Conservation (phyloP, 2,888 invertebrate species). For the Ichneumoninae sp. region DNA sequence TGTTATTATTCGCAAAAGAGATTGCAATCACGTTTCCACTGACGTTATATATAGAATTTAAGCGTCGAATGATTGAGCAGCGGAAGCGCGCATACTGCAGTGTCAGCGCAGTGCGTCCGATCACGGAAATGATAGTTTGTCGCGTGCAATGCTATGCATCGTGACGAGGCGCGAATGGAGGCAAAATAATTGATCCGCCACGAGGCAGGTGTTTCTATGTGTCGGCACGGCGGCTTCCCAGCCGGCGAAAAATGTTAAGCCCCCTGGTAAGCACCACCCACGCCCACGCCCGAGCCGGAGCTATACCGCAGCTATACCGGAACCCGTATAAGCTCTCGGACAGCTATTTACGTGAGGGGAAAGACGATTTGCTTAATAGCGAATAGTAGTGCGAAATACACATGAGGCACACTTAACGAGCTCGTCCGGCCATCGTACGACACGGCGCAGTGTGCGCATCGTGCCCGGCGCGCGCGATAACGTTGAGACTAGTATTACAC, state of each 20-base stretch:
- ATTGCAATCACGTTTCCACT: neutral
- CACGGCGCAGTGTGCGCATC: neutral
- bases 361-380: constrained; percentile 32
- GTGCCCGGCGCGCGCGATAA: neutral
- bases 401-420: constrained; percentile 47
- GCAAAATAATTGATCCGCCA: neutral
- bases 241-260: neutral
- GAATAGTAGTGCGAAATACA: constrained; percentile 9
- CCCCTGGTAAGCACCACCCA: neutral
- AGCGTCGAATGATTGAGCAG: neutral
- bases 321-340: constrained; percentile 18
- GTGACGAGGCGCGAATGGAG: neutral
- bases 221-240: neutral
- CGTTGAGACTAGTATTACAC: neutral
- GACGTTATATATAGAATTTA: neutral
- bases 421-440: constrained; percentile 43
- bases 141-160: neutral
- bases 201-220: neutral
- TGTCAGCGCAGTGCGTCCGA: neutral
- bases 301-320: constrained; percentile 3
- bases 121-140: neutral
- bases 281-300: constrained; percentile 17
- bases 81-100: neutral
- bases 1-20: neutral
- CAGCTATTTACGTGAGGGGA: constrained; percentile 30